Conservation (phyloP, 2,888 invertebrate species). For the Ochropleura leucogaster region DNA sequence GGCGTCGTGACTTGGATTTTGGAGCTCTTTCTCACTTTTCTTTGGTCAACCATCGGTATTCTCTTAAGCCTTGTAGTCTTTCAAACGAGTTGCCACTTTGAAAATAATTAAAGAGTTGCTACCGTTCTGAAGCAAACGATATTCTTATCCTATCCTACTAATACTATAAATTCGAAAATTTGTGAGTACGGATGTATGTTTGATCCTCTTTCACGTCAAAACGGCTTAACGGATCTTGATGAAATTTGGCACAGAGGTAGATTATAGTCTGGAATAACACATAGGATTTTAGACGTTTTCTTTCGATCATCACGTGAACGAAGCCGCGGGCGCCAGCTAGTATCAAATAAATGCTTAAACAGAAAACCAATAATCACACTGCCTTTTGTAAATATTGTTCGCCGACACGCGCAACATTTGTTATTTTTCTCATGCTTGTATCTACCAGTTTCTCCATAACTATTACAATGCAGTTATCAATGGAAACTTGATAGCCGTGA, state of each 20-base stretch:
- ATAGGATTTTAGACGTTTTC: too few species aligned
- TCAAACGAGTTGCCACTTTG: neutral
- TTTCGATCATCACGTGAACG: too few species aligned
- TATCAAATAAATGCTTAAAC: neutral
- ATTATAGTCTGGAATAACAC: too few species aligned
- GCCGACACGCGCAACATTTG: neutral
- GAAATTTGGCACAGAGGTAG: too few species aligned
- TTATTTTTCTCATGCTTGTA: conserved; percentile 13
- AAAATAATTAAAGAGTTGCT: neutral
- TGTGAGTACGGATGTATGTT: too few species aligned
- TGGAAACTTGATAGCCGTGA: conserved; percentile 55
- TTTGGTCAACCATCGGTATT: neutral
- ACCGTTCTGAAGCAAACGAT: neutral
- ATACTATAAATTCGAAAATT: too few species aligned
- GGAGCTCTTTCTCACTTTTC: neutral
- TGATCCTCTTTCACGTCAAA: too few species aligned
- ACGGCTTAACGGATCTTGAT: too few species aligned
- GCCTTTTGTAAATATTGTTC: conserved; percentile 3
- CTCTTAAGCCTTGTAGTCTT: neutral
- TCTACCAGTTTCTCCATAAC: conserved; percentile 32
- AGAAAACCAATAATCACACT: neutral
- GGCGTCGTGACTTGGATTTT: neutral
- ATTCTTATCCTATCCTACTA: neutral
- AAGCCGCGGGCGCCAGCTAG: too few species aligned
- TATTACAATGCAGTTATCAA: conserved; percentile 51